Evolutionary conservation across 2,888 invertebrate genomes (phyloP).

Genomic region (Ashinkailepas kermadecensis): DNA sequence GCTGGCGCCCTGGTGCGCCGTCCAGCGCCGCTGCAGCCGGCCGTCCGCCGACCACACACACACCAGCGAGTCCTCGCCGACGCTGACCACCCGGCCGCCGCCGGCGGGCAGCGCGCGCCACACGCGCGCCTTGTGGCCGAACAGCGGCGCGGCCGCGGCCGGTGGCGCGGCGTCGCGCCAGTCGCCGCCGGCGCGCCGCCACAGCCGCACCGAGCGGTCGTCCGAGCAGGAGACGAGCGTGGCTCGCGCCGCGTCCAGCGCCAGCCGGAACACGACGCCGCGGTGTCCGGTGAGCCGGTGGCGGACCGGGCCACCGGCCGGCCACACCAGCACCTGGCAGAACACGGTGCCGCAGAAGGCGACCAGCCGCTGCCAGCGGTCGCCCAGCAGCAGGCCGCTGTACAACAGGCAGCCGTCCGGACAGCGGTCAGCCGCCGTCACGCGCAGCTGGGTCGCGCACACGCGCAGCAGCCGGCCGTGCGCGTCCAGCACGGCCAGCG

Average conservation of each 20-base stretch:
- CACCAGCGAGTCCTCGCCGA: slow-evolving; percentile 12
- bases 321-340: slow-evolving; percentile 16
- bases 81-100: neutral
- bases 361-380: neutral
- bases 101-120: neutral
- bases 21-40: neutral
- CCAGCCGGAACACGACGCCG: neutral
- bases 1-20: slow-evolving; percentile 4
- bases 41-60: slow-evolving; percentile 10
- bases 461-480: slow-evolving; percentile 8
- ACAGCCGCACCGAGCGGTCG: slow-evolving; percentile 21
- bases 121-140: slow-evolving; percentile 12
- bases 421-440: neutral
- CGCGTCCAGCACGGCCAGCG: neutral
- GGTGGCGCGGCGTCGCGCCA: neutral
- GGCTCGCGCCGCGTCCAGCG: too few relatives aligned
- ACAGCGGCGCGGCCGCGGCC: neutral
- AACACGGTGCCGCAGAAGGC: slow-evolving; percentile 18
- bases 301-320: neutral
- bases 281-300: neutral
- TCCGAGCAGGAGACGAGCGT: neutral
- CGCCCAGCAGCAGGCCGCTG: neutral
- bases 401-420: slow-evolving; percentile 3
- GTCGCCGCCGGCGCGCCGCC: neutral
- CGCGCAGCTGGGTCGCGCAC: neutral